phyloP scores from a whole-genome alignment of 2,113 vertebrate species.

The Pseudolaguvia tuberculata region DNA sequence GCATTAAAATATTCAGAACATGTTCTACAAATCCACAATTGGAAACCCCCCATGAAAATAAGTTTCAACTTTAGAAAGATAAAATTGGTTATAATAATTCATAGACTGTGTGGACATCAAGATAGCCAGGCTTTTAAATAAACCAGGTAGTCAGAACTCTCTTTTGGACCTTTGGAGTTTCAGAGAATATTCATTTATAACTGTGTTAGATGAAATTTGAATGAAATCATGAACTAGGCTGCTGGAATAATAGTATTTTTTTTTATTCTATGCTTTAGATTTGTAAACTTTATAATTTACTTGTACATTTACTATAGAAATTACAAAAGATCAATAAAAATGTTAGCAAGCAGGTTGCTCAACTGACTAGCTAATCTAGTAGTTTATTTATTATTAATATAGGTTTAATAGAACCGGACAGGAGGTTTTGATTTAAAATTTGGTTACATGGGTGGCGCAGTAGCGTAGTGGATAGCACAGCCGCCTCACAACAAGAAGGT shows the following conservation, averaged over 20 bases:
- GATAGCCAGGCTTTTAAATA: conserved; percentile 17
- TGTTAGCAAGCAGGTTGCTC: neutral
- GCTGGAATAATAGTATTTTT: neutral
- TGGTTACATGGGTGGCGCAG: too few species aligned
- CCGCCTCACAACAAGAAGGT: too few species aligned
- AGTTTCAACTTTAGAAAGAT: conserved; percentile 5
- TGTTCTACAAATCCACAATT: neutral
- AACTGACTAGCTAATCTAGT: neutral
- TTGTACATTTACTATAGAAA: neutral
- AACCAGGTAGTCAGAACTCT: neutral
- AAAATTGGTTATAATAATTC: conserved; percentile 7
- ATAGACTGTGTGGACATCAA: conserved; percentile 11
- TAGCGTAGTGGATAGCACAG: too few species aligned
- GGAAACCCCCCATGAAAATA: neutral
- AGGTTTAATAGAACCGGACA: neutral
- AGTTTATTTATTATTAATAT: neutral
- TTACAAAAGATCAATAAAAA: neutral
- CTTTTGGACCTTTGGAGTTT: conserved; percentile 1
- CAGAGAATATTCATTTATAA: conserved; percentile 5
- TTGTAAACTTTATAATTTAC: neutral
- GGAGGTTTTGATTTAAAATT: neutral
- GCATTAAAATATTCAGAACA: neutral
- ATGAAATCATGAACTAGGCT: neutral
- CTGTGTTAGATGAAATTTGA: neutral
- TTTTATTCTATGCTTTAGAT: neutral